Percentiles rank a stretch among this genome's conserved stretches.
These are phyloP conservation scores for Leistus spinibarbis DNA, from an alignment of 2,888 invertebrate genomes.

Conservation along the genomic window DNA sequence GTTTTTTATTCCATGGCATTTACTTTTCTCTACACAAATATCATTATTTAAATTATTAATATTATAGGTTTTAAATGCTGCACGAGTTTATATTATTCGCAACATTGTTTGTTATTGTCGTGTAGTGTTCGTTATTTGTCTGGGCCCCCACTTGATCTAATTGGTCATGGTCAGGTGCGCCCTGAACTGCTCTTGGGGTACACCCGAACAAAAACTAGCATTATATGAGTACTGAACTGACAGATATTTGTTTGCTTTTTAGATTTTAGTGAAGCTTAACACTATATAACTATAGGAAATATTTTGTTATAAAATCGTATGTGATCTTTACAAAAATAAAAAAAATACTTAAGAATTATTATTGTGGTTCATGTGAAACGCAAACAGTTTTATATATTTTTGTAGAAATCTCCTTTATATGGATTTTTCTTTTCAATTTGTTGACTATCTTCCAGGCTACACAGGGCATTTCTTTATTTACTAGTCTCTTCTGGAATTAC, in stretches of 20 bases:
- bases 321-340: background rate
- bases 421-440: too few species aligned
- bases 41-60: too few species aligned
- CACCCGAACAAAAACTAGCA: background rate
- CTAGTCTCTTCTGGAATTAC: too few species aligned
- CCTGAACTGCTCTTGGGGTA: background rate
- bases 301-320: background rate
- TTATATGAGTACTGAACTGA: background rate
- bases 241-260: background rate
- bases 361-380: background rate
- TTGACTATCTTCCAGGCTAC: too few species aligned
- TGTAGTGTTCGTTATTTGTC: background rate
- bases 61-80: too few species aligned
- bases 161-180: slow-evolving; percentile 39
- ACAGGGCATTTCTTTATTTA: too few species aligned
- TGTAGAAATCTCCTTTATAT: background rate
- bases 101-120: background rate
- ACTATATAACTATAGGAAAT: background rate
- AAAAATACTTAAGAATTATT: background rate
- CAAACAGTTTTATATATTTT: background rate
- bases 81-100: background rate
- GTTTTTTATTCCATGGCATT: too few species aligned
- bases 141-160: slow-evolving; percentile 26
- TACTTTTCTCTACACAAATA: too few species aligned
- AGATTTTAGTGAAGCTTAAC: background rate